Evolutionary conservation across 2,113 vertebrate genomes (phyloP), one percentile per base, ranked within the genome.

Genomic region (Martes martes): DNA sequence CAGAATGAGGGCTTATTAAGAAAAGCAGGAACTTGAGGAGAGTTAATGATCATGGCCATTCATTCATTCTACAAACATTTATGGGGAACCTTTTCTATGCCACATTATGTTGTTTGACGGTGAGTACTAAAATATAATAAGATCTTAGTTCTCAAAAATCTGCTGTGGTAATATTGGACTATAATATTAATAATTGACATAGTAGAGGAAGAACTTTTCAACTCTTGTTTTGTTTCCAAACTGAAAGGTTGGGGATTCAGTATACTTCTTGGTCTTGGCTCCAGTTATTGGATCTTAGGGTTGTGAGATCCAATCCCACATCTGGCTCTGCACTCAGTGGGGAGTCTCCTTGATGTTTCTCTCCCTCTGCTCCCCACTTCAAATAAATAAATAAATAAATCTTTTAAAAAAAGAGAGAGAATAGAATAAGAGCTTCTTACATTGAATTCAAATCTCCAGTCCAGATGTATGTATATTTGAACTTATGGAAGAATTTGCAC

Each of bases 141-240:
- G 7, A 19, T 76, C 7, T 24, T 78, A 67, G 47, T 18, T 31
- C 23, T 87, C 36, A 84, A 61, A 85, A 59, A 61, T 86, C 36
- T 71, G 23, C 50, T 59, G 1, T 84, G 84, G 59, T 85, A 94
- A 36, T 45, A 36, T 8, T 74, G 52, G 52, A 24, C 42, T 42
- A 1, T 71, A 52, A 55, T 50, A 69, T 42, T 39, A 13, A 89
- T 84, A 47, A 36, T 26, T 87, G 67, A 57, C n/a, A 63, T 31
- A 59, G 39, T 42, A 45, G 31, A 39, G 59, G 91, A 93, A 91
- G 69, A 80, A 52, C 14, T 31, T 10, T 9, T 80, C 15, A 26
- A 39, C 28, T 28, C 6, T 33, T 69, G 2, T 94, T 96, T 98
- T 95, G 24, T 76, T 95, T 89, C 73, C 80, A 65, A 63, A 92